Conservation (phyloP, 2,888 invertebrate genomes). For the Papilio gigon region DNA sequence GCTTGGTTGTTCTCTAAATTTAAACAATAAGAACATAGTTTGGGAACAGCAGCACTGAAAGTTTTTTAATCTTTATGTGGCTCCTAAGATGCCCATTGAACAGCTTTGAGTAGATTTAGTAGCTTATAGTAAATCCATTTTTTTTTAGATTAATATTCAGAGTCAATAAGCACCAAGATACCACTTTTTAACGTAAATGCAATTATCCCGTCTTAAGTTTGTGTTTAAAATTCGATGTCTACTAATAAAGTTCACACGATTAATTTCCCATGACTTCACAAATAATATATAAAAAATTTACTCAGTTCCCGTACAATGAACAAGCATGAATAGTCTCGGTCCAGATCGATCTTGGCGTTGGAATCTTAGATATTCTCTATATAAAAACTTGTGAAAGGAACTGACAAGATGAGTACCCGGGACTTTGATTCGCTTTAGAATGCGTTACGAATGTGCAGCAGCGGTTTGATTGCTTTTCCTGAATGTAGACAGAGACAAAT, state of each 20-base stretch:
- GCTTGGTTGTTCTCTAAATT: not conserved
- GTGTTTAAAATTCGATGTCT: too few species aligned
- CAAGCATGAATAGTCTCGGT: conserved; percentile 9
- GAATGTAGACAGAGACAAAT: not conserved
- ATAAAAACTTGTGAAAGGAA: conserved; percentile 37
- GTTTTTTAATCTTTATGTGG: too few species aligned
- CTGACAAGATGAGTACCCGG: conserved; percentile 18
- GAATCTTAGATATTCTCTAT: conserved; percentile 30
- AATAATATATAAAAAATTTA: not conserved
- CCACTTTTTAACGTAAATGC: too few species aligned
- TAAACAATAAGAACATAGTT: not conserved
- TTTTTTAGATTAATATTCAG: too few species aligned
- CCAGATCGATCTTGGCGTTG: conserved; percentile 1
- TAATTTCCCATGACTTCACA: not conserved
- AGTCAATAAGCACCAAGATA: too few species aligned
- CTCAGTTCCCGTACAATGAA: conserved; percentile 5
- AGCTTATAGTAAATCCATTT: too few species aligned
- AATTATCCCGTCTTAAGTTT: too few species aligned
- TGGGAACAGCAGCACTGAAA: too few species aligned
- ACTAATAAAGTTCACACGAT: too few species aligned
- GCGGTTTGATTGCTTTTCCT: conserved; percentile 21
- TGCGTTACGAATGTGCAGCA: conserved; percentile 31
- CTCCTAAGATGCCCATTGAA: too few species aligned
- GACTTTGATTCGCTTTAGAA: conserved; percentile 20
- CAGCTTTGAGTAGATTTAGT: too few species aligned